phyloP scores from a whole-genome alignment of 2,797 vertebrate genomes.

The Phoebastria nigripes region DNA sequence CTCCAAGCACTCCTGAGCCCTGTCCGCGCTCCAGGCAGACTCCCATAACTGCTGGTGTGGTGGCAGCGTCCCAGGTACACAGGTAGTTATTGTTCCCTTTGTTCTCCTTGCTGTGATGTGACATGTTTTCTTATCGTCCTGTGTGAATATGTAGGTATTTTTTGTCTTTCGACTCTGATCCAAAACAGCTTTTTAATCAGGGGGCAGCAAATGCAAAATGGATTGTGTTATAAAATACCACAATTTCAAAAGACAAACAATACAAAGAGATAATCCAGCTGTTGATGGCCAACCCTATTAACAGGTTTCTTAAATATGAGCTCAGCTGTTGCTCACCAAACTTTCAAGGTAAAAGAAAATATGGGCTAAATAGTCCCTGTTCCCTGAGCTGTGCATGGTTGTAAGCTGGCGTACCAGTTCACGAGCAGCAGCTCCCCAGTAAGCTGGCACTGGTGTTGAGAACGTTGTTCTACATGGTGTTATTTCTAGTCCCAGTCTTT shows the following conservation, averaged over 20 bases:
- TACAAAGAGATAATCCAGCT: not conserved
- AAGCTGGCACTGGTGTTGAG: not conserved
- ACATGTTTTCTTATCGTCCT: not conserved
- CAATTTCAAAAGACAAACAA: not conserved
- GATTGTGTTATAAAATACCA: not conserved
- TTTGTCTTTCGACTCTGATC: not conserved
- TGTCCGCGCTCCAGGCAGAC: not conserved
- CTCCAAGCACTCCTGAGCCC: not conserved
- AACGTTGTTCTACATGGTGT: not conserved
- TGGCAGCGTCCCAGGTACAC: not conserved
- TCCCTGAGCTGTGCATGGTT: not conserved
- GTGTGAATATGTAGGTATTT: not conserved
- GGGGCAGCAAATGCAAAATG: not conserved
- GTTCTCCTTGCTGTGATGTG: not conserved
- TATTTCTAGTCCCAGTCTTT: not conserved
- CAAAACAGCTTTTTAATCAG: not conserved
- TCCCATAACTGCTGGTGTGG: not conserved
- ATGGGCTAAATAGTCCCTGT: not conserved
- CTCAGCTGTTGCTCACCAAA: not conserved
- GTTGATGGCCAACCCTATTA: not conserved
- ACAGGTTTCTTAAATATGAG: not conserved
- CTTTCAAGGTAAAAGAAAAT: not conserved
- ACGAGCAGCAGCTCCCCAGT: not conserved
- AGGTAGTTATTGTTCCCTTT: not conserved
- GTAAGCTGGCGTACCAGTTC: not conserved